These are phyloP conservation scores for Rhincodon typus DNA, from an alignment of 2,797 vertebrate species.

Conservation along the genomic window DNA sequence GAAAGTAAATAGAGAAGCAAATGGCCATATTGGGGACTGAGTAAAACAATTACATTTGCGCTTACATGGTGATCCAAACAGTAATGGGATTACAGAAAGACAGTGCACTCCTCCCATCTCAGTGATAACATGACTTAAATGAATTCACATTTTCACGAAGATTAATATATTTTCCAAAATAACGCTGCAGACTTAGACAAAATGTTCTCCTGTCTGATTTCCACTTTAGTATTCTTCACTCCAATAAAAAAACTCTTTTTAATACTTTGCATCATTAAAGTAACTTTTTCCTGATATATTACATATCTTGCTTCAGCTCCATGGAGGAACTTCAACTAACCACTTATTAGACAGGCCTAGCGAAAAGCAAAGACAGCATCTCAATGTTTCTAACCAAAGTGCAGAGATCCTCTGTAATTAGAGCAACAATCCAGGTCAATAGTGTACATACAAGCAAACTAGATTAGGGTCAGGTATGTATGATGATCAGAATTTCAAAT, in stretches of 20 bases:
- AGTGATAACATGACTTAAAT: neutral
- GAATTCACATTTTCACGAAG: neutral
- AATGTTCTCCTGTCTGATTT: neutral
- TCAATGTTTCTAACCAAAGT: neutral
- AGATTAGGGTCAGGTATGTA: too few relatives aligned
- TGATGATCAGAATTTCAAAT: neutral
- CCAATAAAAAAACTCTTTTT: neutral
- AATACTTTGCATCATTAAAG: neutral
- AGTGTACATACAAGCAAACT: neutral
- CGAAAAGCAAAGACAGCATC: neutral
- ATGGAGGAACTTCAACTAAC: neutral
- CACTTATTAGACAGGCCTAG: neutral
- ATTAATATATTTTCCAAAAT: neutral
- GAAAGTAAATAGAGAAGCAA: too few relatives aligned
- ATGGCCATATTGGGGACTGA: too few relatives aligned
- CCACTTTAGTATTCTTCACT: neutral
- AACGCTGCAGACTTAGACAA: neutral
- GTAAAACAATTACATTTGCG: too few relatives aligned
- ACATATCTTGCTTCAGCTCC: neutral
- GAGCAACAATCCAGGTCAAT: neutral
- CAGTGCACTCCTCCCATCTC: too few relatives aligned
- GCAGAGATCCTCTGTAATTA: neutral
- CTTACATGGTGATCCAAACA: too few relatives aligned
- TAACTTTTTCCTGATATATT: neutral
- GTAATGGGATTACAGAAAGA: too few relatives aligned